phyloP scores from a whole-genome alignment of 1,140 invertebrate species.

The Camponotus floridanus region DNA sequence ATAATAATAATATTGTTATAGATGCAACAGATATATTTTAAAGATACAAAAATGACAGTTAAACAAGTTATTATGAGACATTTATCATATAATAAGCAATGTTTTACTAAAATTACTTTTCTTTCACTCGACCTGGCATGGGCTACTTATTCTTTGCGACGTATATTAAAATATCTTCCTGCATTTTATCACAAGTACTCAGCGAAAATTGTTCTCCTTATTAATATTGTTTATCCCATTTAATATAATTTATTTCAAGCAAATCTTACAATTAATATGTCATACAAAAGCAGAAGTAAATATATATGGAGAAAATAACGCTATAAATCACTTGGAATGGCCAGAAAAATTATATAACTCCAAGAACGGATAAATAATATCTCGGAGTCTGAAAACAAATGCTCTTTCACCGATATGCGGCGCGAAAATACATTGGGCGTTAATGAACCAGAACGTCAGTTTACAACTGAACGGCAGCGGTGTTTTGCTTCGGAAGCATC shows the following conservation, averaged over 20 bases:
- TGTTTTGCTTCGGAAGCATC: constrained; percentile 46
- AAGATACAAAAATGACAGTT: neutral
- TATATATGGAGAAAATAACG: too few relatives aligned
- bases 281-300: neutral
- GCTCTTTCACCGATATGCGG: neutral
- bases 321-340: constrained; percentile 8
- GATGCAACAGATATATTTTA: constrained; percentile 1
- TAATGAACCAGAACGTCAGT: constrained; percentile 53
- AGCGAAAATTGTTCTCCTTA: neutral
- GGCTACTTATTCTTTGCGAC: constrained; percentile 11
- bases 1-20: neutral
- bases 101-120: constrained; percentile 1
- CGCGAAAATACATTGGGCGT: constrained; percentile 28
- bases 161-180: constrained; percentile 11
- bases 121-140: neutral
- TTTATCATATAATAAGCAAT: constrained; percentile 6
- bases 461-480: constrained; percentile 16
- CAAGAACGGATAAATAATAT: neutral
- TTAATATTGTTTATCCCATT: neutral
- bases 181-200: neutral
- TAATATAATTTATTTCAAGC: constrained; percentile 22
- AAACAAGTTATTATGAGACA: constrained; percentile 21
- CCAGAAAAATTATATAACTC: neutral
- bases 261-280: neutral
- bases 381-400: neutral